A percentile compares a stretch with the other conserved stretches of the same genome.
Conservation (phyloP, 2,113 vertebrate genomes). For the Rafetus swinhoei region DNA sequence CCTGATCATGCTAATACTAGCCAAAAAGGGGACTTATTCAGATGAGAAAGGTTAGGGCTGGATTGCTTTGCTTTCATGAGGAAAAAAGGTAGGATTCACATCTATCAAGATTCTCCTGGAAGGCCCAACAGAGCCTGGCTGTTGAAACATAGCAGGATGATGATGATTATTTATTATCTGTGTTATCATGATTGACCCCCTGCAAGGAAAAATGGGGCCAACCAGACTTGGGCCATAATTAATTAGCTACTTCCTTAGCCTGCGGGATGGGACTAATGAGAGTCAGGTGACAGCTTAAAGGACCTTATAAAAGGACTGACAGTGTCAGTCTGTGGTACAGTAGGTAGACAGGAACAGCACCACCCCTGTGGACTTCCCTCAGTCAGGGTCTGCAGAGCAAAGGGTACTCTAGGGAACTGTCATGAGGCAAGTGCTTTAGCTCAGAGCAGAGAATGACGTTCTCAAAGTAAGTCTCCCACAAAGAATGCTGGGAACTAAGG, state of each 20-base stretch:
- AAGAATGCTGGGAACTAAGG: background rate
- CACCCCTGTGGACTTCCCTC: background rate
- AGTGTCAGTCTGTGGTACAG: background rate
- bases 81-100: background rate
- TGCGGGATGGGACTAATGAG: background rate
- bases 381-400: background rate
- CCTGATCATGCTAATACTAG: background rate
- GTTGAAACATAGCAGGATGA: background rate
- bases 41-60: background rate
- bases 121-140: background rate
- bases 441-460: background rate
- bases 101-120: background rate
- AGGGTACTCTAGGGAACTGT: background rate
- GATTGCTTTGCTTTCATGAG: fast-evolving
- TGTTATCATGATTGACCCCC: background rate
- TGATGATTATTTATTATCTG: background rate
- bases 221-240: background rate
- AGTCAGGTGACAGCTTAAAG: background rate
- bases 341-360: background rate
- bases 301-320: background rate
- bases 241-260: background rate
- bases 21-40: background rate
- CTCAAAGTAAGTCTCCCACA: background rate
- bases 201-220: background rate
- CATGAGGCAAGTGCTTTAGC: background rate